Evolutionary conservation across 2,113 vertebrate species (phyloP).

Genomic region (Gambusia holbrooki): DNA sequence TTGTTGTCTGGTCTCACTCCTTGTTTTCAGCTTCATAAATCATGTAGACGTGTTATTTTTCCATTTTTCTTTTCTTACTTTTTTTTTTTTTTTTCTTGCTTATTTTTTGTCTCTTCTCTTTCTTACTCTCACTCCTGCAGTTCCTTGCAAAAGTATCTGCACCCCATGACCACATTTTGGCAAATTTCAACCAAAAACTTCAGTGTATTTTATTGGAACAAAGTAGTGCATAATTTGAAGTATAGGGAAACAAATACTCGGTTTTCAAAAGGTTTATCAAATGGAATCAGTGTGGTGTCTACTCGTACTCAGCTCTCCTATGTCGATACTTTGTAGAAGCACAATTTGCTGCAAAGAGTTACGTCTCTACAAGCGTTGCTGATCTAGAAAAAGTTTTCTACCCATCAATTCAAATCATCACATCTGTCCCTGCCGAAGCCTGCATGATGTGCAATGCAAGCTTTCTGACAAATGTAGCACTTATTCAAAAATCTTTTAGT

Average conservation of each 20-base stretch:
- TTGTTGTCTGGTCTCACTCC: background rate
- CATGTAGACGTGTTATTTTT: background rate
- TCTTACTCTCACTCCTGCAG: background rate
- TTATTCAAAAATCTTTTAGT: no score
- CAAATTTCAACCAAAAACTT: background rate
- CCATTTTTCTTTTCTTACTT: background rate
- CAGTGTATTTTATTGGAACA: background rate
- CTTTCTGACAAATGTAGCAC: no score
- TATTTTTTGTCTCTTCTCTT: background rate
- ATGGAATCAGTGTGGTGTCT: background rate
- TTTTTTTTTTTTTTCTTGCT: background rate
- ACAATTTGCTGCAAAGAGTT: background rate
- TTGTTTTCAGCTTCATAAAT: slow-evolving; percentile 3
- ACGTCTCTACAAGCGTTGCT: no score
- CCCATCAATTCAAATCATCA: no score
- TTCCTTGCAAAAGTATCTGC: background rate
- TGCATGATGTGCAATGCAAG: no score
- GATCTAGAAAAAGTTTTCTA: no score
- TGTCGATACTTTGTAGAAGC: background rate
- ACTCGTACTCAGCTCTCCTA: background rate
- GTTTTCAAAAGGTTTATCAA: background rate
- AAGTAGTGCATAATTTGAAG: background rate
- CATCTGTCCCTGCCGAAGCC: no score
- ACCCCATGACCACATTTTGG: background rate
- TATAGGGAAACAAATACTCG: background rate